Base-by-base conservation (phyloP, 2,797 vertebrate genomes). In the Ceryle rudis region DNA sequence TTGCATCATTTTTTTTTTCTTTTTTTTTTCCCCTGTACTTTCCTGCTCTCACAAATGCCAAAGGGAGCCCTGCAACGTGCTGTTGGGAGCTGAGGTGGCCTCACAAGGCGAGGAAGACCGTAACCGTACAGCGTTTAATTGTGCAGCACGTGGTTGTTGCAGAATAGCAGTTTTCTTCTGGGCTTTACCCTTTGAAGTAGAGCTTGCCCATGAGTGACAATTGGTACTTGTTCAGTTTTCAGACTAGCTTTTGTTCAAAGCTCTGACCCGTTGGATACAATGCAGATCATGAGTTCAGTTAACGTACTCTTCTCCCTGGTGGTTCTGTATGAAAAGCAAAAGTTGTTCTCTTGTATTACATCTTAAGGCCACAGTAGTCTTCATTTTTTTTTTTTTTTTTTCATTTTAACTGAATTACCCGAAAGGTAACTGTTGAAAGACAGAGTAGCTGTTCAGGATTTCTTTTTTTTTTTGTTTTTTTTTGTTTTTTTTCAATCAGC, bases 181-280 rank as follows among this genome's bases (percentile, higher is more conserved):
- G 58, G 87, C 79, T 84, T 81, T 57, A 14, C 72, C 58, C 90
- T 86, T 81, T 90, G 79, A 81, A 88, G 58, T 62, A 6, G 28
- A 64, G 58, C 85, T 95, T 72, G 84, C 81, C 65, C 65, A 17
- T 5, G 37, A 33, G 92, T 93, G 95, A 89, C 91, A 92, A 33
- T 83, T 3, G 5, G 31, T 42, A 11, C 82, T 96, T 91, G 91
- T 81, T 94, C 57, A 17, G 72, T 62, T 81, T 75, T 95, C 79
- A 86, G 64, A 44, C 72, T 61, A 62, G 55, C 85, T 96, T 95
- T 95, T 92, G 91, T 96, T 93, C 79, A 11, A 5, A 33, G 89
- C 85, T 72, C 62, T 62, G 85, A 67, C 89, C 75, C 6, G 0
- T 21, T 91, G 88, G 75, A 22, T 42, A 15, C 57, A 10, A 31